A percentile compares a stretch with the other conserved stretches of the same genome.
These are phyloP conservation scores for Odontothrips loti DNA, from an alignment of 2,888 invertebrate genomes.

Conservation along the genomic window DNA sequence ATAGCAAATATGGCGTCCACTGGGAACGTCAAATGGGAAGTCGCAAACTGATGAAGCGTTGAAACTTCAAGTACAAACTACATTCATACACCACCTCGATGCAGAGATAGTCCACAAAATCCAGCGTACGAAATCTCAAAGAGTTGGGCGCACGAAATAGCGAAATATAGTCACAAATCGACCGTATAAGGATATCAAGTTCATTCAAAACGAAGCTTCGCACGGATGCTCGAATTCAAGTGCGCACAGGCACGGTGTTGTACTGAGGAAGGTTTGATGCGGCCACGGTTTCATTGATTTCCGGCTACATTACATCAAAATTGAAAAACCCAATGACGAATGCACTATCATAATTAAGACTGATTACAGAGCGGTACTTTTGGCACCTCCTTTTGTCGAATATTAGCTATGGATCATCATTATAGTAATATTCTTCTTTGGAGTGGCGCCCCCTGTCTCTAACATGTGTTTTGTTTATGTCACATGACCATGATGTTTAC, in stretches of 20 bases:
- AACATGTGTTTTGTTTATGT: neutral
- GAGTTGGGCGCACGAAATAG: neutral
- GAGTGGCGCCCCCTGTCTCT: neutral
- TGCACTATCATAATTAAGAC: neutral
- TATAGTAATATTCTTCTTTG: neutral
- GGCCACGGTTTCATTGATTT: neutral
- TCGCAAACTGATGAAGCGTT: neutral
- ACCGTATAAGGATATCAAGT: conserved; percentile 5
- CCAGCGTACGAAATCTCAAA: neutral
- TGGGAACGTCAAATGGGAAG: conserved; percentile 9
- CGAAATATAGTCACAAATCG: neutral
- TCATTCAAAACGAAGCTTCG: conserved; percentile 23
- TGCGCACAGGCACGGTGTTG: neutral
- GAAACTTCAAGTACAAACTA: neutral
- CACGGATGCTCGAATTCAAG: conserved; percentile 10
- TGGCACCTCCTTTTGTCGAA: neutral
- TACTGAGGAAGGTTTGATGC: neutral
- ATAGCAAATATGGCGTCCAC: conserved; percentile 19
- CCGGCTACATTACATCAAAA: neutral
- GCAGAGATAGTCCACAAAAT: neutral
- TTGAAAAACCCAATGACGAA: neutral
- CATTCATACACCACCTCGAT: neutral
- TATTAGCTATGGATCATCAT: neutral
- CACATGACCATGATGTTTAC: conserved; percentile 24
- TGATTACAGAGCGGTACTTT: neutral